Percentiles rank a stretch among this genome's conserved stretches.
These are phyloP conservation scores for Nerophis lumbriciformis DNA, from an alignment of 2,113 vertebrate genomes.

Conservation along the genomic window DNA sequence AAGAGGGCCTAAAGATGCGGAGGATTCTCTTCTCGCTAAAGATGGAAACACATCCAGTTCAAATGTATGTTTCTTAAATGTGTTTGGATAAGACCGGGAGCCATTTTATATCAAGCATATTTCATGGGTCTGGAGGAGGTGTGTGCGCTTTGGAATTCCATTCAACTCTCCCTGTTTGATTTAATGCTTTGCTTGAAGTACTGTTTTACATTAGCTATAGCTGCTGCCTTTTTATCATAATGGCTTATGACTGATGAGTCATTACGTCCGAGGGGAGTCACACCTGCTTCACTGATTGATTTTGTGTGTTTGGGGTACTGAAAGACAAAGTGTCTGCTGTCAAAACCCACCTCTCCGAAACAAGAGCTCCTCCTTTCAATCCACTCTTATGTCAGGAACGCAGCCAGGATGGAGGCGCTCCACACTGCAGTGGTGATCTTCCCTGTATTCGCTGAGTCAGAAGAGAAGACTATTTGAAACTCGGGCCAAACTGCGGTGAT, in stretches of 20 bases:
- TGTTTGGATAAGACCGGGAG: background rate
- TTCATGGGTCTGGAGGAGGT: background rate
- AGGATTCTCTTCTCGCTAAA: background rate
- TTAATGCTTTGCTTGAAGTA: slow-evolving; percentile 3
- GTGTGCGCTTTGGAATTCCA: slow-evolving; percentile 2
- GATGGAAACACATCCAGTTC: slow-evolving; percentile 8
- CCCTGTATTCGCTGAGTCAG: slow-evolving; percentile 27
- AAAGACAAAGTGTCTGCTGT: slow-evolving; percentile 8
- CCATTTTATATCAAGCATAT: background rate
- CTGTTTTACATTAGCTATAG: background rate
- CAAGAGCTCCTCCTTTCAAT: slow-evolving; percentile 7
- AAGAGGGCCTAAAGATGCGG: background rate
- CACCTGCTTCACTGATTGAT: slow-evolving; percentile 8
- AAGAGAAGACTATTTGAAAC: slow-evolving; percentile 27
- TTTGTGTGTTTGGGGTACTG: background rate
- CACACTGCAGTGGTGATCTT: slow-evolving; percentile 14
- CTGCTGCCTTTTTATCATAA: slow-evolving; percentile 15
- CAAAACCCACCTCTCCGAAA: slow-evolving; percentile 14
- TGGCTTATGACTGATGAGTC: slow-evolving; percentile 14
- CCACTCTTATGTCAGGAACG: slow-evolving; percentile 2
- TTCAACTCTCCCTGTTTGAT: slow-evolving; percentile 25
- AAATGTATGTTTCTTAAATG: slow-evolving; percentile 1
- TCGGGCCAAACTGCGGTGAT: slow-evolving; percentile 9
- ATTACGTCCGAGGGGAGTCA: slow-evolving; percentile 5
- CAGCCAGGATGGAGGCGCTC: slow-evolving; percentile 1